Percentiles rank a stretch among this genome's conserved stretches.
Conservation (phyloP, 2,888 invertebrate species). For the Amitus sp. region DNA sequence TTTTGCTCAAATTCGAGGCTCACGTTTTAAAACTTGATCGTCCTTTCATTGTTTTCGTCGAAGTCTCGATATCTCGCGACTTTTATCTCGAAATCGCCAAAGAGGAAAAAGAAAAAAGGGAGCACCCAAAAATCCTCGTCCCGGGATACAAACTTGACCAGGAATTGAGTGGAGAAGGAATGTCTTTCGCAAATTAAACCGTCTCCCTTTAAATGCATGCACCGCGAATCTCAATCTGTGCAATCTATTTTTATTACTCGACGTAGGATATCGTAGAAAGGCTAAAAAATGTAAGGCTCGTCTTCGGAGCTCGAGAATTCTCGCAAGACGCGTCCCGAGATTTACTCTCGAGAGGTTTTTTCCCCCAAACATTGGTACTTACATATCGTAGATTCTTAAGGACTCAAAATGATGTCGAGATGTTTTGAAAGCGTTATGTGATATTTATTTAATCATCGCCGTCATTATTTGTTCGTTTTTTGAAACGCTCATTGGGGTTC, state of each 20-base stretch:
- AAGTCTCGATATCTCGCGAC: neutral
- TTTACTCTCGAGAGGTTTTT: neutral
- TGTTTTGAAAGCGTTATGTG: constrained; percentile 4
- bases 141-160: no score
- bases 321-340: constrained; percentile 25
- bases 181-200: constrained; percentile 18
- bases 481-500: constrained; percentile 22
- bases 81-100: neutral
- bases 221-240: constrained; percentile 63
- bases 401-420: neutral
- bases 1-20: constrained; percentile 35
- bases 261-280: constrained; percentile 44
- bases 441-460: neutral
- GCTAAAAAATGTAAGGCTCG: constrained; percentile 21
- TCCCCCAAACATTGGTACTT: constrained; percentile 2
- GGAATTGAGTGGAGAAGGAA: no score
- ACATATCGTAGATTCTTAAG: constrained; percentile 39
- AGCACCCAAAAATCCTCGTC: neutral
- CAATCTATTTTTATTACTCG: constrained; percentile 66
- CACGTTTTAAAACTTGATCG: constrained; percentile 18
- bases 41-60: neutral
- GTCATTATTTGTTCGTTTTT: constrained; percentile 15
- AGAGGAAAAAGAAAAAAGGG: constrained; percentile 3
- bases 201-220: constrained; percentile 58
- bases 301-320: constrained; percentile 37